Base-by-base conservation (phyloP, 2,797 vertebrate species). In the Lacerta agilis region DNA sequence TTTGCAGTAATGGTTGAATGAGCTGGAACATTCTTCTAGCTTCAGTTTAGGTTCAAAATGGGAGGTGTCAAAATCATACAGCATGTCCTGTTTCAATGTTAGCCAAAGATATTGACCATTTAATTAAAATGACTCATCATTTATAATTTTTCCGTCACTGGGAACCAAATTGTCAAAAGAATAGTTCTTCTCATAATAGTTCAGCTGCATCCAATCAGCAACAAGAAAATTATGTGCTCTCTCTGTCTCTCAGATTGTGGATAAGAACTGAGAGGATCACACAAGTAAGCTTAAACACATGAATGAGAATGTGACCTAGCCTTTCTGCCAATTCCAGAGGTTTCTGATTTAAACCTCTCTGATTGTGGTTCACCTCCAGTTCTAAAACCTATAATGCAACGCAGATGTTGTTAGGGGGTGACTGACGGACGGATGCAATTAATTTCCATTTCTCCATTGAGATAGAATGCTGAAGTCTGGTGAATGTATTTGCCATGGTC, bases 391-490 rank as follows among this genome's bases (percentile, higher is more conserved):
- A 27, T 90, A 90, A 90, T 90, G 72, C n/a, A 82, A 76, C 66
- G 11, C 86, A 85, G 78, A 85, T 90, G 86, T 85, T 82, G 71
- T 81, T 75, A 77, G 64, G 82, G 78, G 79, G 64, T 82, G 78
- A 87, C 64, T 90, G 76, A 87, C 69, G 82, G 89, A 85, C 69
- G 77, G 89, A 90, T 83, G 76, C 80, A 79, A 61, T 90, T 90
- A 90, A 88, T 87, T 87, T 90, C 89, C 78, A 88, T 77, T 58
- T 78, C 75, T 84, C 86, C 73, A 82, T 78, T 82, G 86, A 88
- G 82, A 71, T 85, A 72, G 64, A 87, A 87, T 88, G 61, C 81
- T 88, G 85, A 90, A 77, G 81, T 87, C 85, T 87, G 82, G 71
- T 71, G 79, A 85, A 78, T 85, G 72, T 82, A 85, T 90, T 90